Evolutionary conservation across 2,113 vertebrate genomes (phyloP), one percentile per base, ranked within the genome.

Genomic region (human (Homo sapiens)): DNA sequence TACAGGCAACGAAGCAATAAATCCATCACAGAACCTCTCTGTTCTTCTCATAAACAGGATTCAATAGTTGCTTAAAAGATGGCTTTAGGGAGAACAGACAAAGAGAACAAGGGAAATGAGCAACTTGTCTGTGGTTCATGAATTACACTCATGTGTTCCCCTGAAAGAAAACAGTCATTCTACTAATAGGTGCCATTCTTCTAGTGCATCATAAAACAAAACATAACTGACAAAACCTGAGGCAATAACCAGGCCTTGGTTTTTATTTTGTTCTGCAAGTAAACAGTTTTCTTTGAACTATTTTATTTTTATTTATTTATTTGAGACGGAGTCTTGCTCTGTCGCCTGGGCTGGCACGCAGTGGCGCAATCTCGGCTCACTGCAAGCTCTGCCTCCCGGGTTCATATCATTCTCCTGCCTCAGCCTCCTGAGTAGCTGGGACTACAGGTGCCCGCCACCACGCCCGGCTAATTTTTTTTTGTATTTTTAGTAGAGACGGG

Each of bases 111-210:
- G 96, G 93, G 96, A 96, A 97, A 96, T 93, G 85, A 97, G 97
- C 97, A 94, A 94, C 94, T 97, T 97, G 95, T 96, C 97, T 96
- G 96, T 94, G 97, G 91, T 93, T 97, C 96, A 23, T 50, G 85
- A 97, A 97, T 97, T 93, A 96, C 73, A 83, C 96, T 96, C 96
- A 95, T 94, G 84, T 97, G 97, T 94, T 95, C 97, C 82, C 90
- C 95, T 97, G 96, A 97, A 96, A 96, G 94, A 84, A 97, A 95
- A 95, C 93, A 97, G 96, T 55, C 95, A 80, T 50, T 93, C 50
- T 61, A 61, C 96, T 98, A 97, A 97, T 94, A 97, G 97, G 94
- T 93, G 97, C 97, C 98, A 97, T 97, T 97, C 98, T 97, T 97
- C 89, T 9, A 91, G 91, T 48, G 79, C 50, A 20, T 95, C 96